Percentiles rank a stretch among this genome's conserved stretches.
phyloP scores from a whole-genome alignment of 2,797 vertebrate genomes.

The Fistularia commersonii region DNA sequence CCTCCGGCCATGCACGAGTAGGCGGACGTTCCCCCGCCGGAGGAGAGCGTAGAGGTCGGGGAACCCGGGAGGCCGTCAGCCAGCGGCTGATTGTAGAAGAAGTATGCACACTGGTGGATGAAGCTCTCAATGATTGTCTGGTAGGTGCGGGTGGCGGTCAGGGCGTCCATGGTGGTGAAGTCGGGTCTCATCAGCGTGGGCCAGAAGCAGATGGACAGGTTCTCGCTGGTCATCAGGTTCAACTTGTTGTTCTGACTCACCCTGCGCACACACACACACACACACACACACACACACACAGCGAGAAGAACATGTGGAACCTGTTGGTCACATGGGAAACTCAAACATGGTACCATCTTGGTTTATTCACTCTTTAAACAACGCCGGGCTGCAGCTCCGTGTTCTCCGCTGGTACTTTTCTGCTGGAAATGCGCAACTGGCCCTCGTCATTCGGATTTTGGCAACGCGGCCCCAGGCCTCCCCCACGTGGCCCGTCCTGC shows the following conservation, averaged over 20 bases:
- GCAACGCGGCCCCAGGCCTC: too few relatives aligned
- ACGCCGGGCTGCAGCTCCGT: too few relatives aligned
- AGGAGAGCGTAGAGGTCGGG: slow-evolving; percentile 49
- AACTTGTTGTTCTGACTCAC: slow-evolving; percentile 86
- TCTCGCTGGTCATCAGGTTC: slow-evolving; percentile 95
- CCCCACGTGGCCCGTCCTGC: too few relatives aligned
- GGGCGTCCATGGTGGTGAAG: slow-evolving; percentile 94
- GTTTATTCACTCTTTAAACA: too few relatives aligned
- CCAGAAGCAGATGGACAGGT: slow-evolving; percentile 97
- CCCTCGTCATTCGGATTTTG: too few relatives aligned
- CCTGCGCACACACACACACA: slow-evolving; percentile 51
- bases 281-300: too few relatives aligned
- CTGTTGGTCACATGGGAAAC: too few relatives aligned
- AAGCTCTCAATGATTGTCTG: slow-evolving; percentile 98
- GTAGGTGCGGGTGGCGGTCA: slow-evolving; percentile 91
- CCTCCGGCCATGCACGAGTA: slow-evolving; percentile 67
- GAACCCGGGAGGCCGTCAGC: slow-evolving; percentile 75
- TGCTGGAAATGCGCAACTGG: too few relatives aligned
- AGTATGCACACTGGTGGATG: slow-evolving; percentile 90
- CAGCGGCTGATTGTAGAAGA: slow-evolving; percentile 85
- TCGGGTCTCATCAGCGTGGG: slow-evolving; percentile 91
- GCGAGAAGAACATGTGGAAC: not conserved
- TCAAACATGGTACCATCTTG: not conserved
- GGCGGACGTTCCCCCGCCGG: slow-evolving; percentile 54
- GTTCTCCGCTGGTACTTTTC: too few relatives aligned